Conservation (phyloP, 2,797 vertebrate species). For the Myotis planiceps region DNA sequence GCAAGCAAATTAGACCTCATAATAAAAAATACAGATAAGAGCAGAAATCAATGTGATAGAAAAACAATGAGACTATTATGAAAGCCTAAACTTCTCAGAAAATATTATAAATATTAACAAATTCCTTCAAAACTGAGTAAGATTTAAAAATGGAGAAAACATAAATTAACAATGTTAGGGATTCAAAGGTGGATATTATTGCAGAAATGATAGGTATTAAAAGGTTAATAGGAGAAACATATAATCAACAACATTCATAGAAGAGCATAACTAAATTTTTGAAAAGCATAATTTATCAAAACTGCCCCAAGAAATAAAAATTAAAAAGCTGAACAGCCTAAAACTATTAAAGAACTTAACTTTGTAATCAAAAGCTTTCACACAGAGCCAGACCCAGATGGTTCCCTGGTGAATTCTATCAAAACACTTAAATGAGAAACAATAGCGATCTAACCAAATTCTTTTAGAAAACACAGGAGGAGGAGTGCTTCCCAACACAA, state of each 20-base stretch:
- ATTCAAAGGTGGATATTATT: neutral
- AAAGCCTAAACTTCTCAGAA: neutral
- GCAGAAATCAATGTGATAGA: neutral
- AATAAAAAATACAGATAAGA: neutral
- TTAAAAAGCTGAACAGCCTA: neutral
- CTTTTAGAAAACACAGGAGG: neutral
- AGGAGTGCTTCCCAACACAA: neutral
- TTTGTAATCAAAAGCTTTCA: conserved; percentile 14
- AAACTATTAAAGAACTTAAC: neutral
- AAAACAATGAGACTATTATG: neutral
- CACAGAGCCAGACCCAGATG: neutral
- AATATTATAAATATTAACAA: neutral
- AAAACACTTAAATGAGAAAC: neutral
- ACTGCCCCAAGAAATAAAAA: neutral
- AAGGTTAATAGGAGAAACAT: neutral
- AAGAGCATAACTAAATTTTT: neutral
- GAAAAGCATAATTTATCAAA: neutral
- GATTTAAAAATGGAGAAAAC: neutral
- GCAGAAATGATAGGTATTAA: neutral
- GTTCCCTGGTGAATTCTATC: neutral
- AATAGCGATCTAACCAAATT: neutral
- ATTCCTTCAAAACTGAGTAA: neutral
- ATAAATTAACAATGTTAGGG: neutral
- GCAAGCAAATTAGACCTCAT: neutral
- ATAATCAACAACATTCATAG: neutral